Evolutionary conservation across 1,140 invertebrate species (phyloP).

Genomic region (Brachionus rubens): DNA sequence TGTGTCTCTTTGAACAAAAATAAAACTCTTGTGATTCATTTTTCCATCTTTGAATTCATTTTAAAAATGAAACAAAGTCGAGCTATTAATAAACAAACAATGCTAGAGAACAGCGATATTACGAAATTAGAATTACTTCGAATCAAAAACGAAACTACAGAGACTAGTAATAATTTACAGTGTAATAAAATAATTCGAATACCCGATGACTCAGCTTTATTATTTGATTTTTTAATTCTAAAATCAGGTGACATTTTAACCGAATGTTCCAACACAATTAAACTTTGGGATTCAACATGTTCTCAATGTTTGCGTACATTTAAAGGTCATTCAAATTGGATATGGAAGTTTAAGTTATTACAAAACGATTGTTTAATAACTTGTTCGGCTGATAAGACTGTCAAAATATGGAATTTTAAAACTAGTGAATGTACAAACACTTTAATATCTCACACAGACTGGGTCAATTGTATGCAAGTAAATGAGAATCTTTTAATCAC

Average conservation of each 20-base stretch:
- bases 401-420: constrained; percentile 24
- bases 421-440: not conserved
- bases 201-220: not conserved
- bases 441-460: not conserved
- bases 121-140: too few species aligned
- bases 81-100: too few species aligned
- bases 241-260: not conserved
- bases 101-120: too few species aligned
- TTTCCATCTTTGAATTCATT: too few species aligned
- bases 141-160: too few species aligned
- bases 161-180: too few species aligned
- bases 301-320: not conserved
- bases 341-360: not conserved
- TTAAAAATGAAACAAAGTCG: too few species aligned
- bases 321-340: not conserved
- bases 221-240: constrained; percentile 1
- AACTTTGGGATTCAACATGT: not conserved
- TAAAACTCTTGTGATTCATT: too few species aligned
- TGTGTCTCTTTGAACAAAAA: too few species aligned
- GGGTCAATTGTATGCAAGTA: not conserved
- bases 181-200: not conserved
- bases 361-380: not conserved
- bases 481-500: not conserved
- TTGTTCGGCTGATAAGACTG: not conserved
- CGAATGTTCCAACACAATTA: not conserved